Percentiles rank a stretch among this genome's conserved stretches.
phyloP scores from a whole-genome alignment of 2,888 invertebrate genomes.

The Erebia palarica region DNA sequence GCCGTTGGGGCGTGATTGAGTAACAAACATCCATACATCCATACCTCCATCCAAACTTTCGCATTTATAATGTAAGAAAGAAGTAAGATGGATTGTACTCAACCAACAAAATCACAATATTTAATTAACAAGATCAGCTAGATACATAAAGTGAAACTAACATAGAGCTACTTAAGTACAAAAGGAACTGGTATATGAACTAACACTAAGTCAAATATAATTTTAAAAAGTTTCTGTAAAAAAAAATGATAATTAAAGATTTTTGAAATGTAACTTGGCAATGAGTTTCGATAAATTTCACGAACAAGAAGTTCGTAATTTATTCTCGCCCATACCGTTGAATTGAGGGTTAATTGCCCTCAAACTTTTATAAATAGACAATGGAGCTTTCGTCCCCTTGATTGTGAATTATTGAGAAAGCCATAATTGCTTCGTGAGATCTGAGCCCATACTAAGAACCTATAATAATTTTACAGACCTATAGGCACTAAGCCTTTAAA shows the following conservation, averaged over 20 bases:
- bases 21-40: no score
- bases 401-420: slow-evolving; percentile 29
- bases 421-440: slow-evolving; percentile 23
- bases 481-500: no score
- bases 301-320: slow-evolving; percentile 39
- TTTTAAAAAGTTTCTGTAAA: neutral
- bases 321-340: slow-evolving; percentile 37
- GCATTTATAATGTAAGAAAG: no score
- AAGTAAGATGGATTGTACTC: no score
- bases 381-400: slow-evolving; percentile 26
- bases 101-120: no score
- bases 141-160: no score
- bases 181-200: no score
- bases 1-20: no score
- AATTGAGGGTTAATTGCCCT: slow-evolving; percentile 39
- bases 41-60: no score
- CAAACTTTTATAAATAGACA: slow-evolving; percentile 39
- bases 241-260: slow-evolving; percentile 34
- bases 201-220: neutral
- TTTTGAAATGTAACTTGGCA: slow-evolving; percentile 29
- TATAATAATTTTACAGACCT: neutral
- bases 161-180: no score
- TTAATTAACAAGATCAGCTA: no score
- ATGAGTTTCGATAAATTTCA: slow-evolving; percentile 32
- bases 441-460: neutral